These are phyloP conservation scores for Stylophora pistillata DNA, from an alignment of 64 coral and sea anemone genomes.

Conservation along the genomic window DNA sequence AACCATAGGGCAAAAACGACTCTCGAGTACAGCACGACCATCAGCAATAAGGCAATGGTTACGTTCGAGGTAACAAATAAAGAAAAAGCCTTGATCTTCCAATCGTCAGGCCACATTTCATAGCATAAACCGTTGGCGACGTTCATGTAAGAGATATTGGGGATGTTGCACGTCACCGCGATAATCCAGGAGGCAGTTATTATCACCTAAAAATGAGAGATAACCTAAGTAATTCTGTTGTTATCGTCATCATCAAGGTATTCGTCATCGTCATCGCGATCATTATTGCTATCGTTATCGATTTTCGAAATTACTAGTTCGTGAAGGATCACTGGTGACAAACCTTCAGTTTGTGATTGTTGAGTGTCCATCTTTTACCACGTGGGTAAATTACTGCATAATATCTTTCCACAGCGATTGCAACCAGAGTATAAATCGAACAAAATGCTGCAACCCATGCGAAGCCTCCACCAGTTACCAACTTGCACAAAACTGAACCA, in stretches of 20 bases:
- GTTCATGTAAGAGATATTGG: neutral
- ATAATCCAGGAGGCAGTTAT: slow-evolving; percentile 2
- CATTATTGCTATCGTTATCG: neutral
- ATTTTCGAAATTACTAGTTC: too few relatives aligned
- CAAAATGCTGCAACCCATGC: slow-evolving; percentile 1
- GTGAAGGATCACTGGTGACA: neutral
- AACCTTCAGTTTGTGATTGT: slow-evolving; percentile 4
- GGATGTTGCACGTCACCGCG: neutral
- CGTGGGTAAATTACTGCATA: neutral
- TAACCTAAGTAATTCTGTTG: neutral
- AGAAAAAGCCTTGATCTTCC: slow-evolving; percentile 9
- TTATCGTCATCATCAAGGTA: too few relatives aligned
- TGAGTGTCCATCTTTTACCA: slow-evolving; percentile 13
- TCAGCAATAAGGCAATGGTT: slow-evolving; percentile 5
- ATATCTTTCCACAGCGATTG: neutral
- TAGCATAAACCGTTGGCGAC: slow-evolving; percentile 18
- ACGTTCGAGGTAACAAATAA: neutral
- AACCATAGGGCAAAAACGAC: slow-evolving; percentile 48
- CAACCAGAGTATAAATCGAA: neutral
- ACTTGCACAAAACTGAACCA: slow-evolving; percentile 3
- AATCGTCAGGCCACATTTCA: slow-evolving; percentile 10
- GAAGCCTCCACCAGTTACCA: neutral
- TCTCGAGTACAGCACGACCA: slow-evolving; percentile 45
- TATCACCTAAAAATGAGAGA: neutral
- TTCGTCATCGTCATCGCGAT: too few relatives aligned